These are phyloP conservation scores for Conger conger DNA, from an alignment of 2,113 vertebrate genomes.

Conservation along the genomic window DNA sequence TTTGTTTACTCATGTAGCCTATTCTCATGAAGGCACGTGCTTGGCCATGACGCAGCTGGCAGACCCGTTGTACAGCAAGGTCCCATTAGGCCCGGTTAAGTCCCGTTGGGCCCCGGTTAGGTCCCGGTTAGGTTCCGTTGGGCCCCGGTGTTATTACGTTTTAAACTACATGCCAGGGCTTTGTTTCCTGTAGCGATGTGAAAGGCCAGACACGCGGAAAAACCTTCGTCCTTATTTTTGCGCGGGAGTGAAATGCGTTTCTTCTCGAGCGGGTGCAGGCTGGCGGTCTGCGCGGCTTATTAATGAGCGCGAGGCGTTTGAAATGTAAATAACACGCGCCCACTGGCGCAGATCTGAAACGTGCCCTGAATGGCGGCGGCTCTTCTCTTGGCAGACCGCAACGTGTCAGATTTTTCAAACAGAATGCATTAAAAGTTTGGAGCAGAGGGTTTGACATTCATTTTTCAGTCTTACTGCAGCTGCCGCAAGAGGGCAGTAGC, in stretches of 20 bases:
- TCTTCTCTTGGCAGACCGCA: slow-evolving; percentile 11
- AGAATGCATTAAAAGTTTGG: slow-evolving; percentile 4
- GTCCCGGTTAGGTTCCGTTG: background rate
- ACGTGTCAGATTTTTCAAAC: slow-evolving; percentile 28
- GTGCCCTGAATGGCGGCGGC: slow-evolving; percentile 27
- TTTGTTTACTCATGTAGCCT: background rate
- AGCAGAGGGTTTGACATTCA: background rate
- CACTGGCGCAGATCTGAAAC: slow-evolving; percentile 37
- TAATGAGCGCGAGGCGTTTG: slow-evolving; percentile 57
- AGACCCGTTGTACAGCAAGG: background rate
- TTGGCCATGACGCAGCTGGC: no score
- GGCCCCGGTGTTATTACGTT: background rate
- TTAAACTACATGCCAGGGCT: background rate
- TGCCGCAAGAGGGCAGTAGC: slow-evolving; percentile 11
- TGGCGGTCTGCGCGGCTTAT: slow-evolving; percentile 48
- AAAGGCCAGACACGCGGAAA: background rate
- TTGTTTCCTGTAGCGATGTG: background rate
- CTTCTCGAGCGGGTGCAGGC: slow-evolving; percentile 45
- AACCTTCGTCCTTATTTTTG: background rate
- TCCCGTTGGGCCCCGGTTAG: background rate
- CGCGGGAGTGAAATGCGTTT: slow-evolving; percentile 38
- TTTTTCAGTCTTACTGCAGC: background rate
- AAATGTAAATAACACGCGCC: slow-evolving; percentile 57
- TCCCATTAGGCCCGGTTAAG: background rate
- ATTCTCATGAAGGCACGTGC: background rate